phyloP scores from a whole-genome alignment of 2,888 invertebrate genomes.

The Apodemia mormo region DNA sequence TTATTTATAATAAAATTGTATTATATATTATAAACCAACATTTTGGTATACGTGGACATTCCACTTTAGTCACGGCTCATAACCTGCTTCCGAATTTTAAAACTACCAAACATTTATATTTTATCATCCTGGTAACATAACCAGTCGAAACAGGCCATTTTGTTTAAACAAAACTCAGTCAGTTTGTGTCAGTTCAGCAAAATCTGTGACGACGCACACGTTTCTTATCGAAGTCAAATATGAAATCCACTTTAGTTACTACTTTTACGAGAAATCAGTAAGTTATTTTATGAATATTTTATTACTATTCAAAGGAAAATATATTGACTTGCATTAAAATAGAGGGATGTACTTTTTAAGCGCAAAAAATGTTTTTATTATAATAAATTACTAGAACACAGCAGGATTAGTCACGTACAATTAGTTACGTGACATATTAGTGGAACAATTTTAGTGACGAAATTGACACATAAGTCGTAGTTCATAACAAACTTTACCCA shows the following conservation, averaged over 20 bases:
- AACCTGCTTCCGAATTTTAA: neutral
- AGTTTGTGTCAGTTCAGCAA: neutral
- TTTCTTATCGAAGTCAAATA: neutral
- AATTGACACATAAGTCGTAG: neutral
- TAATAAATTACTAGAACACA: neutral
- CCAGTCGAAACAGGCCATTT: neutral
- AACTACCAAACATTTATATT: neutral
- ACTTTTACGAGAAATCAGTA: neutral
- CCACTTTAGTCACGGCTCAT: neutral
- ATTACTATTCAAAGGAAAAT: neutral
- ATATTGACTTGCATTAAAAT: neutral
- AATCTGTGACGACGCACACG: neutral
- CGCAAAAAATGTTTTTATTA: neutral
- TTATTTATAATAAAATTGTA: neutral
- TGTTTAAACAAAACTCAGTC: neutral
- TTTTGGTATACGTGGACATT: neutral
- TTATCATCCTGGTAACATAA: neutral
- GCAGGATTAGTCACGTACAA: neutral
- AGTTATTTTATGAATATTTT: neutral
- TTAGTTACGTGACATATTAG: neutral
- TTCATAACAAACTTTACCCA: neutral
- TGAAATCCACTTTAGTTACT: constrained; percentile 1
- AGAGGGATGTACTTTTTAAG: neutral
- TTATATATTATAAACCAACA: neutral
- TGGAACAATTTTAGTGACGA: neutral